Percentiles rank a stretch among this genome's conserved stretches.
phyloP scores from a whole-genome alignment of 92 coral and sea anemone genomes.

The Paragorgia papillata region DNA sequence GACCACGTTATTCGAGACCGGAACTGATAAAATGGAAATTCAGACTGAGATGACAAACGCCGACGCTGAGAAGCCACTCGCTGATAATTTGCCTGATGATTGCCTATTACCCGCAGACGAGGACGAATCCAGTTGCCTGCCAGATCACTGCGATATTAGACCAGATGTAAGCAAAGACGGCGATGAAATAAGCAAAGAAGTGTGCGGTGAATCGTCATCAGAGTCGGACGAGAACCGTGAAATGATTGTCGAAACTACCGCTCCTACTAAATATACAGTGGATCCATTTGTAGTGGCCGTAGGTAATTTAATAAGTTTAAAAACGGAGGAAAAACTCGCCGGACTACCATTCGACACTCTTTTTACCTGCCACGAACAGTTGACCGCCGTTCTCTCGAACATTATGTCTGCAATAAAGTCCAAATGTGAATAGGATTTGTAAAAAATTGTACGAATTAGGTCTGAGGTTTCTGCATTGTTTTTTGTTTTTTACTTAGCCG shows the following conservation, averaged over 20 bases:
- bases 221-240: neutral
- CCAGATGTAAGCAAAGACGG: neutral
- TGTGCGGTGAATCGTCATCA: neutral
- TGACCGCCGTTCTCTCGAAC: slow-evolving; percentile 26
- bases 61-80: neutral
- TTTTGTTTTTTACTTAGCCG: no score
- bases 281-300: slow-evolving; percentile 17
- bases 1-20: slow-evolving; percentile 28
- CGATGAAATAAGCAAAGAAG: neutral
- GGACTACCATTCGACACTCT: slow-evolving; percentile 22
- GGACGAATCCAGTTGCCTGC: neutral
- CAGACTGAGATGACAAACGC: neutral
- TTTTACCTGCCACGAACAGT: slow-evolving; percentile 27
- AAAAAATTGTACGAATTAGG: neutral
- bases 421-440: slow-evolving; percentile 12
- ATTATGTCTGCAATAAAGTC: slow-evolving; percentile 20
- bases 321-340: slow-evolving; percentile 11
- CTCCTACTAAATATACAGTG: neutral
- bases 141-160: neutral
- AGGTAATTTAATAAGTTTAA: neutral
- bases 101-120: neutral
- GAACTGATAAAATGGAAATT: neutral
- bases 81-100: neutral
- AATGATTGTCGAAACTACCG: neutral
- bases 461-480: neutral